These are phyloP conservation scores for Atrichornis clamosus DNA, from an alignment of 2,113 vertebrate genomes.

Conservation along the genomic window DNA sequence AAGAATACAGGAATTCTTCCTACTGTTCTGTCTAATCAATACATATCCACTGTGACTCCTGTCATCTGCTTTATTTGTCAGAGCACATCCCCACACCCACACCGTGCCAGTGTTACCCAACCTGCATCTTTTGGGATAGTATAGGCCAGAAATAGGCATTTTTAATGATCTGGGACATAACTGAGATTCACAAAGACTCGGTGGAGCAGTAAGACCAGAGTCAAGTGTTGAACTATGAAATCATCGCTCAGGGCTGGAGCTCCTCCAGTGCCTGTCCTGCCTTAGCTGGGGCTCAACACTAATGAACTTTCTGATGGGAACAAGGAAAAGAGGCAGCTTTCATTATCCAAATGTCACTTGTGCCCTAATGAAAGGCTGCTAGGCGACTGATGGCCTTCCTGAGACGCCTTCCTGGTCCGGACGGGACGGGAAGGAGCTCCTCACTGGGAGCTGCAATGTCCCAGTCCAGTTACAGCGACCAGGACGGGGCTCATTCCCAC, in stretches of 20 bases:
- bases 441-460: rapidly evolving
- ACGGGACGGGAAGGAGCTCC: not conserved
- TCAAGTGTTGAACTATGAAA: not conserved
- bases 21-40: not conserved
- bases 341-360: not conserved
- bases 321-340: not conserved
- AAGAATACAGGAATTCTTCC: not conserved
- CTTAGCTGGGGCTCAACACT: not conserved
- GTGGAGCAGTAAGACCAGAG: not conserved
- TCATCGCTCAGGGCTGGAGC: not conserved
- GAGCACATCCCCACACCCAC: not conserved
- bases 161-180: not conserved
- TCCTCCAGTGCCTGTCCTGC: not conserved
- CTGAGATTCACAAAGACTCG: not conserved
- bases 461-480: rapidly evolving
- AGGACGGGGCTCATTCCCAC: not conserved
- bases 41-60: not conserved
- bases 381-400: too few species aligned
- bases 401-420: not conserved
- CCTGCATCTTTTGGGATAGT: not conserved
- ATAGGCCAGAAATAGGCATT: rapidly evolving
- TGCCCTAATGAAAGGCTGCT: not conserved
- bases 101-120: rapidly evolving
- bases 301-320: not conserved
- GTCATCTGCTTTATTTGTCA: not conserved